These are phyloP conservation scores for Papilio dardanus DNA, from an alignment of 1,140 invertebrate species.

Conservation along the genomic window DNA sequence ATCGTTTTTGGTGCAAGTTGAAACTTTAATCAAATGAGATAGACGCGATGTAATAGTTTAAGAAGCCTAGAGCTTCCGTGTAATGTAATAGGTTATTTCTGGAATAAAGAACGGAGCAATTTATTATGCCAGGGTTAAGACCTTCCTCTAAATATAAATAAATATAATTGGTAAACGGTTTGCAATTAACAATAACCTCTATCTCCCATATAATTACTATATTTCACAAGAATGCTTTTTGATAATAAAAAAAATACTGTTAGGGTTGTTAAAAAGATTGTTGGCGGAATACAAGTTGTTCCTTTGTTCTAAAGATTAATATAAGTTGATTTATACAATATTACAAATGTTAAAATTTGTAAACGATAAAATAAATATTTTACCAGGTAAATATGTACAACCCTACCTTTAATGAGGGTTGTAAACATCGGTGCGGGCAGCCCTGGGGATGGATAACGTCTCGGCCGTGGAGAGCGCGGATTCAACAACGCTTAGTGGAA, in stretches of 20 bases:
- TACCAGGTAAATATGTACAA: conserved; percentile 1
- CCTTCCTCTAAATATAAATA: background rate
- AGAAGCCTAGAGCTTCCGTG: background rate
- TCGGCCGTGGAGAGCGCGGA: background rate
- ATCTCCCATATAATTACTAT: too few species aligned
- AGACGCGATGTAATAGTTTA: background rate
- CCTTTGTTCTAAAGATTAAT: too few species aligned
- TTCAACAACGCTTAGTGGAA: conserved; percentile 21
- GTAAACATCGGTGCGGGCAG: conserved; percentile 2
- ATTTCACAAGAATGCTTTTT: too few species aligned
- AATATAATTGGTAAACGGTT: too few species aligned
- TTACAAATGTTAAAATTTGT: background rate
- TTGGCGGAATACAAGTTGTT: too few species aligned
- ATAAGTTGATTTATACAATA: too few species aligned
- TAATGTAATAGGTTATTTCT: background rate
- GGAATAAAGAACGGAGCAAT: background rate
- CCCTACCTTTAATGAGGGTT: conserved; percentile 6
- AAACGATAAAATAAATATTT: background rate
- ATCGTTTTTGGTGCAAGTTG: conserved; percentile 12
- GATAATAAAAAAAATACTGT: too few species aligned
- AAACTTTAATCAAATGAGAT: conserved; percentile 16
- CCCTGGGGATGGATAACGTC: conserved; percentile 12
- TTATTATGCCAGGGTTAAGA: background rate
- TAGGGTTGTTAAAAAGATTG: too few species aligned
- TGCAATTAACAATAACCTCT: too few species aligned